phyloP scores from a whole-genome alignment of 2,113 vertebrate species.

The Vidua chalybeata region DNA sequence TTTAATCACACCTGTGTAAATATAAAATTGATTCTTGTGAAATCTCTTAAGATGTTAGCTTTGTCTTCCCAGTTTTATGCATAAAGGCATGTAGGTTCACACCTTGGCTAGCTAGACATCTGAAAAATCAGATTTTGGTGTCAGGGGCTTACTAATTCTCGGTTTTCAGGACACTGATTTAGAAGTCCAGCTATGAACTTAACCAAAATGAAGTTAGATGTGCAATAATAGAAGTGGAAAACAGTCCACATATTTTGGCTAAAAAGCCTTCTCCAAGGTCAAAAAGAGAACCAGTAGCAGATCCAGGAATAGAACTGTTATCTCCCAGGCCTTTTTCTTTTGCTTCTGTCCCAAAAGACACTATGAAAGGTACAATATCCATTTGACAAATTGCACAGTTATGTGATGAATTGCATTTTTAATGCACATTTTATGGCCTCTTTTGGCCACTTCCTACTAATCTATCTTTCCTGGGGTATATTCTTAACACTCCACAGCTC shows the following conservation, averaged over 20 bases:
- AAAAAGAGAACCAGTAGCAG: conserved; percentile 45
- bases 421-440: conserved; percentile 63
- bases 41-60: background rate
- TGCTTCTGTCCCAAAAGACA: conserved; percentile 57
- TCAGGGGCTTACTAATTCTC: background rate
- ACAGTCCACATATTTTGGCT: background rate
- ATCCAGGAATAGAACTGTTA: conserved; percentile 57
- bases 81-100: background rate
- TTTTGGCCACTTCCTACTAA: conserved; percentile 66
- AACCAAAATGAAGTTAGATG: background rate
- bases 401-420: conserved; percentile 67
- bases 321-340: conserved; percentile 54
- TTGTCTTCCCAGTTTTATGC: background rate
- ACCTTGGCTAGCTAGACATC: background rate
- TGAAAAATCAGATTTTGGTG: background rate
- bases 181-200: background rate
- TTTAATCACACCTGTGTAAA: background rate
- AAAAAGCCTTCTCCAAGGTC: conserved; percentile 41
- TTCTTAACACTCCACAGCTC: conserved; percentile 50
- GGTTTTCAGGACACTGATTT: background rate
- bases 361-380: conserved; percentile 55
- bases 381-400: conserved; percentile 65
- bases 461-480: conserved; percentile 46
- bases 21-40: background rate
- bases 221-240: background rate